Conservation (phyloP, 2,113 vertebrate genomes). For the Zosterops lateralis region DNA sequence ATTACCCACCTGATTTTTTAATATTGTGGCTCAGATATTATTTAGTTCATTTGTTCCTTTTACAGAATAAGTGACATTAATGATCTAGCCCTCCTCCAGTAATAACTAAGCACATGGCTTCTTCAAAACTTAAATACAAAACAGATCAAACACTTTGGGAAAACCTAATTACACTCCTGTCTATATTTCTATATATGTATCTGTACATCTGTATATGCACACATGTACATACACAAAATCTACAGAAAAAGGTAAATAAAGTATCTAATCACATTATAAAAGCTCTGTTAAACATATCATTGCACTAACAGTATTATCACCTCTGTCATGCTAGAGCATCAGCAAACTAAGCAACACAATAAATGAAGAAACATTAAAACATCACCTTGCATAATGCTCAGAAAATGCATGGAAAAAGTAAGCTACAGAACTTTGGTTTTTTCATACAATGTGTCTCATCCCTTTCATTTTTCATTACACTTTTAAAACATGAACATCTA, state of each 20-base stretch:
- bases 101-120: neutral
- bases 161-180: neutral
- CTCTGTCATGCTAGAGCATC: neutral
- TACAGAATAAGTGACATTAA: neutral
- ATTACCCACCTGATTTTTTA: neutral
- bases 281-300: neutral
- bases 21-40: neutral
- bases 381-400: neutral
- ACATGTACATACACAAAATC: neutral
- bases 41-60: neutral
- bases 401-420: neutral
- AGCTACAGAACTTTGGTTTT: neutral
- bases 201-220: too few species aligned
- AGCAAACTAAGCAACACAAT: neutral
- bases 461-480: neutral
- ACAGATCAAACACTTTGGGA: neutral
- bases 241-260: neutral
- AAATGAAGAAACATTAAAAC: neutral
- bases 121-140: neutral
- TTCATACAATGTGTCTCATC: neutral
- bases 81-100: neutral
- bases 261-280: neutral
- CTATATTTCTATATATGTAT: neutral
- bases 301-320: neutral
- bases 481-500: neutral